These are phyloP conservation scores for Yoshiicerus persimilis DNA, from an alignment of 1,140 invertebrate genomes.

Conservation along the genomic window DNA sequence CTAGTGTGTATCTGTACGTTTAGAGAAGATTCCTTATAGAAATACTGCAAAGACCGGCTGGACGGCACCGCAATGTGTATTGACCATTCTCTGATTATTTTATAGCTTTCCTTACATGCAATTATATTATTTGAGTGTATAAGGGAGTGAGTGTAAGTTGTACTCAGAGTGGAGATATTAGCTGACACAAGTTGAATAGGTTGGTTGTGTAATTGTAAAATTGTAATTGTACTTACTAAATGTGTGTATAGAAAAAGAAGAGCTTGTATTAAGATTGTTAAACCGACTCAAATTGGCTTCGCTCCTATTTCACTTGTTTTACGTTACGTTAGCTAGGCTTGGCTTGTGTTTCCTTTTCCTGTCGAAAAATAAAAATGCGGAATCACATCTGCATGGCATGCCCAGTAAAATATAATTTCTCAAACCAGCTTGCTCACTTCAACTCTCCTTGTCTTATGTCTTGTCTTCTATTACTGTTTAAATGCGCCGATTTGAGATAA, in stretches of 20 bases:
- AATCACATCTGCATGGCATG: constrained; percentile 26
- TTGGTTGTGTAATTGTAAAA: not conserved
- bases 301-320: not conserved
- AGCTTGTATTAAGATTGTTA: not conserved
- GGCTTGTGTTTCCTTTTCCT: constrained; percentile 36
- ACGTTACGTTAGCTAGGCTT: not conserved
- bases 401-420: constrained; percentile 4
- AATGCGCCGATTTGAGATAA: not conserved
- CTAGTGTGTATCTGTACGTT: not conserved
- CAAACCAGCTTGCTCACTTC: not conserved
- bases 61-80: not conserved
- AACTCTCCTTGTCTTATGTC: not conserved
- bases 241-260: not conserved
- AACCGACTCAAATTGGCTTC: not conserved
- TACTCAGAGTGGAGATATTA: no score
- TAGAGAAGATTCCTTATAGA: not conserved
- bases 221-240: not conserved
- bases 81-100: not conserved
- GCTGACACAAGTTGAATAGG: not conserved
- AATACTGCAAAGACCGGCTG: no score
- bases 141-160: not conserved
- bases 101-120: not conserved
- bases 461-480: not conserved
- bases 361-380: constrained; percentile 35
- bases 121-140: not conserved